Percentiles rank a stretch among this genome's conserved stretches.
Conservation (phyloP, 2,797 vertebrate genomes). For the Typhlichthys subterraneus region DNA sequence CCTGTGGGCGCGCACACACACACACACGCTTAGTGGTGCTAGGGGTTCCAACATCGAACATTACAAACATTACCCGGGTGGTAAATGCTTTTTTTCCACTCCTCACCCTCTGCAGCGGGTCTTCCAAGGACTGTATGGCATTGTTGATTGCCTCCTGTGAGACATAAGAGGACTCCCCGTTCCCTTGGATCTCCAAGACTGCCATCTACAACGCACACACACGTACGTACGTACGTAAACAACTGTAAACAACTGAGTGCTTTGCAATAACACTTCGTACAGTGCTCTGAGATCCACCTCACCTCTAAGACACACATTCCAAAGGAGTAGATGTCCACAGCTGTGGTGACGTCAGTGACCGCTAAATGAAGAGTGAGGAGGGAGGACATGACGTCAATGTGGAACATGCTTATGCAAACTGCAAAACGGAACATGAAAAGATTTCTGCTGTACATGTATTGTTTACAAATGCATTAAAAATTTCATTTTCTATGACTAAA, state of each 20-base stretch:
- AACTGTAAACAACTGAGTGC: neutral
- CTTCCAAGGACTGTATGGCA: slow-evolving; percentile 93
- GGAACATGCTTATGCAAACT: neutral
- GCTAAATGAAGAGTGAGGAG: slow-evolving; percentile 65
- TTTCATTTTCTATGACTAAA: too few relatives aligned
- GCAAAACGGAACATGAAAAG: too few relatives aligned
- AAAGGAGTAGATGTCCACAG: slow-evolving; percentile 97
- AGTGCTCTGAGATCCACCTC: slow-evolving; percentile 18
- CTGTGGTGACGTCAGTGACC: slow-evolving; percentile 92
- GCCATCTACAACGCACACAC: slow-evolving; percentile 85
- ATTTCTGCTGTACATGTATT: too few relatives aligned
- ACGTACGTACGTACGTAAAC: neutral
- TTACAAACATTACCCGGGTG: neutral
- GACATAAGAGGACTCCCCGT: slow-evolving; percentile 91
- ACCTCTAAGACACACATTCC: slow-evolving; percentile 98
- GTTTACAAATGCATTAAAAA: too few relatives aligned
- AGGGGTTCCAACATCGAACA: neutral
- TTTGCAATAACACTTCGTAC: neutral
- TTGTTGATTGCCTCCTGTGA: slow-evolving; percentile 94
- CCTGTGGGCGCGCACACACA: slow-evolving; percentile 66
- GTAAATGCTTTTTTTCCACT: neutral
- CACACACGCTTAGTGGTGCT: neutral
- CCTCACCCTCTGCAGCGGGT: slow-evolving; percentile 90
- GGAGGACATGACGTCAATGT: neutral
- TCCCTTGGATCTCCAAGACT: slow-evolving; percentile 94